Evolutionary conservation across 2,113 vertebrate genomes (phyloP).

Genomic region (Pomatostomus ruficeps): DNA sequence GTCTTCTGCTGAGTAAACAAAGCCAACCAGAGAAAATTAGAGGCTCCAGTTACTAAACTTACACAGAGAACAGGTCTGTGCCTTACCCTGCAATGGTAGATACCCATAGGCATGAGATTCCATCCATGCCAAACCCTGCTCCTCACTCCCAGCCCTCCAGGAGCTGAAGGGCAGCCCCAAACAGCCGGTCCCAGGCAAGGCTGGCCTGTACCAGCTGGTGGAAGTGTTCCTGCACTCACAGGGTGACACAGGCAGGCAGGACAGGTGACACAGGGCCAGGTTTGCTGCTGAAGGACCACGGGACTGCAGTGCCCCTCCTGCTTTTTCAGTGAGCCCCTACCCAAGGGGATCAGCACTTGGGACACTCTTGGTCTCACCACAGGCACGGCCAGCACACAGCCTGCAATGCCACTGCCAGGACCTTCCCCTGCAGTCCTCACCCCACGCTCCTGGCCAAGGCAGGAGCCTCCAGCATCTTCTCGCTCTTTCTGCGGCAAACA

Average conservation of each 20-base stretch:
- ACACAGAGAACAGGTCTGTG: not conserved
- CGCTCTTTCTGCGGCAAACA: not conserved
- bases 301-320: not conserved
- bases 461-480: not conserved
- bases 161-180: not conserved
- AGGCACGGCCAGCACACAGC: not conserved
- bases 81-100: not conserved
- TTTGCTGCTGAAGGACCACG: not conserved
- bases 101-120: not conserved
- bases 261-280: not conserved
- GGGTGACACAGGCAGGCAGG: not conserved
- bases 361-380: not conserved
- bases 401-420: not conserved
- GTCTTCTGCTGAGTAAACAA: conserved; percentile 35
- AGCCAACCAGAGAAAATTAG: not conserved
- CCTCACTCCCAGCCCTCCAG: not conserved
- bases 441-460: fast-evolving
- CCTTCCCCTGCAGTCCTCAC: not conserved
- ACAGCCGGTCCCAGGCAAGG: not conserved
- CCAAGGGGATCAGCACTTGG: not conserved
- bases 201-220: not conserved
- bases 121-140: not conserved
- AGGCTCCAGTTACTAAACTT: not conserved
- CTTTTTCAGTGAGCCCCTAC: not conserved
- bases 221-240: not conserved